phyloP scores from a whole-genome alignment of 2,113 vertebrate genomes.

The Dicerorhinus sumatrensis region DNA sequence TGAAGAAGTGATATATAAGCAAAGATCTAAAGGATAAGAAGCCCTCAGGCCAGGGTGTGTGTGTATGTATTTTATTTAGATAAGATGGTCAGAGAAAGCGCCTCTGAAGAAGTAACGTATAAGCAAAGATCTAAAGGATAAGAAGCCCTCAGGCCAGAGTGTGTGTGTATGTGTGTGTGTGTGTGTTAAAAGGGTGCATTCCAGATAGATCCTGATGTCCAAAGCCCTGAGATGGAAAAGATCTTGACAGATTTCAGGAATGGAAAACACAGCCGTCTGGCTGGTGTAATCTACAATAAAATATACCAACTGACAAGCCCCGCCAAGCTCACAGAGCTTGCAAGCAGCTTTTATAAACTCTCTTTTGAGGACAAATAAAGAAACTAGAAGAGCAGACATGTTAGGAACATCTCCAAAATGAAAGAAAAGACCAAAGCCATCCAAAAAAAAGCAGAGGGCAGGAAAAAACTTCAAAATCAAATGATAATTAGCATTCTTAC shows the following conservation, averaged over 20 bases:
- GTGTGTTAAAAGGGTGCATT: background rate
- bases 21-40: background rate
- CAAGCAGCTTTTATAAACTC: background rate
- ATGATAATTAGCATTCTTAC: background rate
- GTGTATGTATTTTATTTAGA: background rate
- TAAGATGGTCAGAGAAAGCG: background rate
- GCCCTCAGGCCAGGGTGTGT: background rate
- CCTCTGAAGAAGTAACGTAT: background rate
- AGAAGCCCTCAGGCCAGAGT: background rate
- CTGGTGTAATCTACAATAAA: background rate
- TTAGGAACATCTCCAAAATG: slow-evolving; percentile 35
- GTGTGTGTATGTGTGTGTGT: background rate
- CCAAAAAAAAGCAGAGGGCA: background rate
- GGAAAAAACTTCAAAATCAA: background rate
- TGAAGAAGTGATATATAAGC: background rate
- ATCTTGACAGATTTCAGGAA: background rate
- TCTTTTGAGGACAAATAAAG: slow-evolving; percentile 25
- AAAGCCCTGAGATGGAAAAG: background rate
- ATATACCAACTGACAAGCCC: background rate
- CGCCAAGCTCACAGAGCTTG: background rate
- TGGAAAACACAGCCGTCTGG: background rate
- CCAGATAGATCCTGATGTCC: background rate
- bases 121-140: background rate
- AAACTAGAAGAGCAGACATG: background rate
- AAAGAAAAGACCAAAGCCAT: background rate